Evolutionary conservation across 2,113 vertebrate genomes (phyloP).

Genomic region (Gymnobelideus leadbeateri): DNA sequence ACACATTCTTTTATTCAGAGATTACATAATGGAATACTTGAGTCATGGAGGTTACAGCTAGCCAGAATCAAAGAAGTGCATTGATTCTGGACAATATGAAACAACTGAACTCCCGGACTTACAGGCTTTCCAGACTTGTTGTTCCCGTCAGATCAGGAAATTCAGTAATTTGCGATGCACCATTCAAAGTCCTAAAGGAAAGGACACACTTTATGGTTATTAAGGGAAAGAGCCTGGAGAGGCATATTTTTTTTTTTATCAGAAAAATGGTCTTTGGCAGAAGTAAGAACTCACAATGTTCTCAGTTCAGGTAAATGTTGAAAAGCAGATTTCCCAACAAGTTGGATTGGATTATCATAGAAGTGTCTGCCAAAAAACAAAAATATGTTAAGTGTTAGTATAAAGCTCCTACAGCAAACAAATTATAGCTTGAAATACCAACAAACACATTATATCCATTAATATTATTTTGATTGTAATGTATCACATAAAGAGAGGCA

Average conservation of each 20-base stretch:
- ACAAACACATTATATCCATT: conserved; percentile 4
- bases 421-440: conserved; percentile 38
- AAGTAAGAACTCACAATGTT: conserved; percentile 85
- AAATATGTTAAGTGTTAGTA: conserved; percentile 55
- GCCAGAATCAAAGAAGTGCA: conserved; percentile 31
- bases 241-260: not conserved
- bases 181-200: conserved; percentile 91
- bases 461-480: conserved; percentile 26
- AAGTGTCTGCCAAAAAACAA: conserved; percentile 90
- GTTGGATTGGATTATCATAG: conserved; percentile 95
- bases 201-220: conserved; percentile 55
- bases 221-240: conserved; percentile 43
- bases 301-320: conserved; percentile 93
- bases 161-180: conserved; percentile 93
- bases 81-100: conserved; percentile 28
- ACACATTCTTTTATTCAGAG: conserved; percentile 37
- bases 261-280: conserved; percentile 4
- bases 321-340: conserved; percentile 93
- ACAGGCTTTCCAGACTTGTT: conserved; percentile 93
- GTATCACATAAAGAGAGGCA: not conserved
- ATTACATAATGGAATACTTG: conserved; percentile 31
- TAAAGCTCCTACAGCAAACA: conserved; percentile 26
- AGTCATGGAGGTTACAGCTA: conserved; percentile 58
- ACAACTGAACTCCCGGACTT: conserved; percentile 80
- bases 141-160: conserved; percentile 96